phyloP scores from a whole-genome alignment of 2,113 vertebrate genomes.

The Corvus cornix region DNA sequence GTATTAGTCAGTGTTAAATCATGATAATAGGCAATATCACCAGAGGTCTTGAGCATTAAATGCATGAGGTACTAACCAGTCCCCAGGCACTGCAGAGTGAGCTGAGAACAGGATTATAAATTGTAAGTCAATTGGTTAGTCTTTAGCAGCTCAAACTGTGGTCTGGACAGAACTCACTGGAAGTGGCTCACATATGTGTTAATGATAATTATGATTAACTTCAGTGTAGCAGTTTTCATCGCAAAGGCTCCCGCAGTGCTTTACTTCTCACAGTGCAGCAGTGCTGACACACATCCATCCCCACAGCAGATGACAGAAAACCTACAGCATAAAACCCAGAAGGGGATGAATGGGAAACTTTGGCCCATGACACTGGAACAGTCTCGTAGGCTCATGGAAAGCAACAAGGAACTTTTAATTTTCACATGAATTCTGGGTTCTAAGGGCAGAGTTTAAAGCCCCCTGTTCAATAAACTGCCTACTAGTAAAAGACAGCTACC shows the following conservation, averaged over 20 bases:
- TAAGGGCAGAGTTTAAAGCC: not conserved
- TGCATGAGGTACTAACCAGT: slow-evolving; percentile 1
- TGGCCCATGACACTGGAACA: not conserved
- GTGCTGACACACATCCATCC: not conserved
- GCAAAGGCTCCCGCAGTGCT: not conserved
- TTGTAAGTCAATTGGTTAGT: not conserved
- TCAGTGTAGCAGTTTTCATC: not conserved
- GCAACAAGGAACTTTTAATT: not conserved
- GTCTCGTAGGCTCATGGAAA: not conserved
- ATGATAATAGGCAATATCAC: not conserved
- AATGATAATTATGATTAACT: slow-evolving; percentile 10
- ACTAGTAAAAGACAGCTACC: not conserved
- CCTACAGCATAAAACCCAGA: not conserved
- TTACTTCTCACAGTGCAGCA: not conserved
- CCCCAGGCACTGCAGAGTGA: not conserved
- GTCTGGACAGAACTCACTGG: not conserved
- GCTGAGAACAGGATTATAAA: slow-evolving; percentile 15
- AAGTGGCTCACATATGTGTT: not conserved
- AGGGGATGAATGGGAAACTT: not conserved
- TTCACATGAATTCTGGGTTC: not conserved
- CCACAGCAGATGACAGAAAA: not conserved
- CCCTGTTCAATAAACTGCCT: not conserved
- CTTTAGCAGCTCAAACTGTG: not conserved
- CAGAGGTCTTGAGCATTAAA: not conserved
- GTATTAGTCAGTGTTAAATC: slow-evolving; percentile 21